Percentiles rank a stretch among this genome's conserved stretches.
Conservation (phyloP, 2,888 invertebrate species). For the Pyralis farinalis region DNA sequence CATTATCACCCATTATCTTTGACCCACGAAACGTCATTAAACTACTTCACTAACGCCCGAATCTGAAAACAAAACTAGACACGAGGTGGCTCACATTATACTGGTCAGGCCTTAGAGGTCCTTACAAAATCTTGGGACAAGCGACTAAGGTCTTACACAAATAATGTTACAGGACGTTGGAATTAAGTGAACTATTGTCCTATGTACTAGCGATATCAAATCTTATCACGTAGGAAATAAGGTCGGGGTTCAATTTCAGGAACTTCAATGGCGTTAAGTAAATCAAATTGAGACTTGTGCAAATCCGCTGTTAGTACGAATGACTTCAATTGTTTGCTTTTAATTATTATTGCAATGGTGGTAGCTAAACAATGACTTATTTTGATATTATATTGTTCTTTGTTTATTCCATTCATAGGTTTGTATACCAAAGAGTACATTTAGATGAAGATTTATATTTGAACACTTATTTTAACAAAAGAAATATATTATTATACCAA, state of each 20-base stretch:
- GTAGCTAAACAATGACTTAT: too few species aligned
- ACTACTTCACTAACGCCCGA: slow-evolving; percentile 23
- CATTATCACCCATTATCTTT: slow-evolving; percentile 62
- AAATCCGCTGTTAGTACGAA: slow-evolving; percentile 18
- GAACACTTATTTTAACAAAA: too few species aligned
- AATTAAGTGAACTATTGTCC: slow-evolving; percentile 27
- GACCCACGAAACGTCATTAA: slow-evolving; percentile 35
- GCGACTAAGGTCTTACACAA: slow-evolving; percentile 38
- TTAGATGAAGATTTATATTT: too few species aligned
- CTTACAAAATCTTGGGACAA: slow-evolving; percentile 45
- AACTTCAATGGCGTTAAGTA: slow-evolving; percentile 23
- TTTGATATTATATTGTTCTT: too few species aligned
- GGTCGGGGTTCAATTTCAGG: slow-evolving; percentile 24
- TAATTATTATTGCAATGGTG: slow-evolving; percentile 29
- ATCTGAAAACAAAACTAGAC: slow-evolving; percentile 14
- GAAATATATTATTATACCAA: too few species aligned
- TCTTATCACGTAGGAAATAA: slow-evolving; percentile 24
- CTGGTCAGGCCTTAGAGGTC: slow-evolving; percentile 31
- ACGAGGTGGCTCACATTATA: slow-evolving; percentile 28
- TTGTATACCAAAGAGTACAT: too few species aligned
- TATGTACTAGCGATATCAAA: slow-evolving; percentile 20
- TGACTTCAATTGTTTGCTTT: slow-evolving; percentile 27
- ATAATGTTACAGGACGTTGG: slow-evolving; percentile 43
- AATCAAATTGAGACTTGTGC: slow-evolving; percentile 37
- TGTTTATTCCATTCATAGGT: too few species aligned